These are phyloP conservation scores for Gymnodraco acuticeps DNA, from an alignment of 2,797 vertebrate genomes.

Conservation along the genomic window DNA sequence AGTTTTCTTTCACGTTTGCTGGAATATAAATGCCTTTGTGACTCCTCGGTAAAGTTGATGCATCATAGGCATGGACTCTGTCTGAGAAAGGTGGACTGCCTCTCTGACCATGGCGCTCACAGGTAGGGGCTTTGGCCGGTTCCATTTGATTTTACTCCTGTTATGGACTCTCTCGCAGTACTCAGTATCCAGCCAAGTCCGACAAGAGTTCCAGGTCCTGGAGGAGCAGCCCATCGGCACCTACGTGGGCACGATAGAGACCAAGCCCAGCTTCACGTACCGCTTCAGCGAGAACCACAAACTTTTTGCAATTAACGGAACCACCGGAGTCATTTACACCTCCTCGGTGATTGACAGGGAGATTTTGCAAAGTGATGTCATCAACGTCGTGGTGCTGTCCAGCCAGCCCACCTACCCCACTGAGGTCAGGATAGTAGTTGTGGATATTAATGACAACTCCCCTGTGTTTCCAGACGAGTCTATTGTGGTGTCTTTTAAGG, in stretches of 20 bases:
- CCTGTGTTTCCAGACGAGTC: conserved; percentile 96
- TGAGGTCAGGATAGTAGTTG: conserved; percentile 94
- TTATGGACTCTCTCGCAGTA: conserved; percentile 83
- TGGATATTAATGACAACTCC: conserved; percentile 97
- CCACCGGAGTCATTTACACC: conserved; percentile 92
- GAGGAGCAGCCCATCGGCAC: conserved; percentile 96
- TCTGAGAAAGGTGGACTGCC: conserved; percentile 81
- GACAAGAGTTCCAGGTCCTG: conserved; percentile 94
- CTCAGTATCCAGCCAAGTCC: conserved; percentile 88
- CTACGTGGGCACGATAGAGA: conserved; percentile 95
- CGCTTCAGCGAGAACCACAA: conserved; percentile 96
- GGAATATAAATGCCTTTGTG: conserved; percentile 76
- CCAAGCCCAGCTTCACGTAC: conserved; percentile 94
- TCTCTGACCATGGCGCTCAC: conserved; percentile 81
- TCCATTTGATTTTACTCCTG: conserved; percentile 81
- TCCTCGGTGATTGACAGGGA: conserved; percentile 95
- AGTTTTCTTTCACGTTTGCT: conserved; percentile 32
- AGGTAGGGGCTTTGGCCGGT: conserved; percentile 73
- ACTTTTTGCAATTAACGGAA: conserved; percentile 94
- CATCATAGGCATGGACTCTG: conserved; percentile 79
- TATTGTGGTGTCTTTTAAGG: conserved; percentile 95
- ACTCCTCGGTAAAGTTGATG: conserved; percentile 77
- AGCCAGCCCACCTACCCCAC: conserved; percentile 98
- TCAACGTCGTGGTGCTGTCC: conserved; percentile 97
- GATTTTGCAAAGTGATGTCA: conserved; percentile 90